phyloP scores from a whole-genome alignment of 2,113 vertebrate species.

The Eudyptes chrysolophus region DNA sequence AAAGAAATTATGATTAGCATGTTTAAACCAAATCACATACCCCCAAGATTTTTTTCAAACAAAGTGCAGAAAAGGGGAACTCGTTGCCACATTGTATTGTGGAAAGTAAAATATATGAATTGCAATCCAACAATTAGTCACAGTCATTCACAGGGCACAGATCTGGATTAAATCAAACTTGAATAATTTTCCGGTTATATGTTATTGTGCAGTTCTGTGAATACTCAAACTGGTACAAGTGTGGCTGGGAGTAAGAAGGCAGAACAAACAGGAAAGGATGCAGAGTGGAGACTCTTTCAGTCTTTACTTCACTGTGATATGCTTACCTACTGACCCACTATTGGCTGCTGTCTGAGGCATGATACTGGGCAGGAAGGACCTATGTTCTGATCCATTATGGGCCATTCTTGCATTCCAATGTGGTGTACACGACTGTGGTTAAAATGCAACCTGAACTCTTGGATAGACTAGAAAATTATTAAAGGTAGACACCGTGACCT shows the following conservation, averaged over 20 bases:
- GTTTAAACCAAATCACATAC: not conserved
- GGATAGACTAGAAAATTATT: not conserved
- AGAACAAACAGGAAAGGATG: not conserved
- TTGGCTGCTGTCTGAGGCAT: not conserved
- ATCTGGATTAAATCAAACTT: not conserved
- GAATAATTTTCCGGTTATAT: not conserved
- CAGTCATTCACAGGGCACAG: not conserved
- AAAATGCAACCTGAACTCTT: not conserved
- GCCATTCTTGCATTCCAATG: not conserved
- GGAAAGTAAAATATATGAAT: not conserved
- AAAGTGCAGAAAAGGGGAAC: not conserved
- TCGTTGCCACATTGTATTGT: not conserved
- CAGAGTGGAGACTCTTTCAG: not conserved
- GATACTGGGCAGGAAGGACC: not conserved
- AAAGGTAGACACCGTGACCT: not conserved
- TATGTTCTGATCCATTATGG: not conserved
- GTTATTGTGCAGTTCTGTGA: not conserved
- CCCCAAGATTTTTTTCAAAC: not conserved
- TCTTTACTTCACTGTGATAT: not conserved
- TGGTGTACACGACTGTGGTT: not conserved
- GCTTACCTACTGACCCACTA: not conserved
- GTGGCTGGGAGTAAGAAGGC: not conserved
- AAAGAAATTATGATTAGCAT: not conserved
- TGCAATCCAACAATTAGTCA: not conserved
- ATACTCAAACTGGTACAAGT: rapidly evolving